A percentile compares a stretch with the other conserved stretches of the same genome.
Evolutionary conservation across 2,113 vertebrate species (phyloP).

Genomic region (Anser cygnoides): DNA sequence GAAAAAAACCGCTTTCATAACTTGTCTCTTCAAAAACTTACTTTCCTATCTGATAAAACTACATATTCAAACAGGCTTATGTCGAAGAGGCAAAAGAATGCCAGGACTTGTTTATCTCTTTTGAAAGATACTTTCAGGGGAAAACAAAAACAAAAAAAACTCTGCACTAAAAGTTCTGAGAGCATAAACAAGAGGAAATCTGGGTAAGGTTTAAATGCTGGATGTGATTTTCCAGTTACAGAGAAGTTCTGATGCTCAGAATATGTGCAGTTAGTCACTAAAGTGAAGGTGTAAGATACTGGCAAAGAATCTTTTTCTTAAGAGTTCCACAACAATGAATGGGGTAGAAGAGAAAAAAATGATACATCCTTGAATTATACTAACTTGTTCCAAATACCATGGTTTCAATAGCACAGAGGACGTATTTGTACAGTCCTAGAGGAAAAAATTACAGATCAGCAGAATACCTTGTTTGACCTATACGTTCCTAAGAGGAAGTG

Average conservation of each 20-base stretch:
- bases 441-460: neutral
- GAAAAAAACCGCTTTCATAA: neutral
- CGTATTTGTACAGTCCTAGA: neutral
- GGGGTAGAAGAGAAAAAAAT: neutral
- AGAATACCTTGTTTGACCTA: neutral
- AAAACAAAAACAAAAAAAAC: neutral
- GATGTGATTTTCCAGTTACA: neutral
- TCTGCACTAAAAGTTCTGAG: neutral
- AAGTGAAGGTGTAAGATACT: neutral
- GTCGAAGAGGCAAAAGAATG: neutral
- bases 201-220: neutral
- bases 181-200: neutral
- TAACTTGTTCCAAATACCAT: neutral
- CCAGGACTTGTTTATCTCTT: neutral
- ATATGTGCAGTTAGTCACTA: neutral
- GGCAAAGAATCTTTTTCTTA: neutral
- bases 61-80: neutral
- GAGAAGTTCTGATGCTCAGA: neutral
- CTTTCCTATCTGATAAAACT: neutral
- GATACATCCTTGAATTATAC: neutral
- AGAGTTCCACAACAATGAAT: neutral
- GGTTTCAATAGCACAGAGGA: neutral
- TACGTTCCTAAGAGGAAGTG: neutral
- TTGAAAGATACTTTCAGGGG: neutral
- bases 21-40: neutral